A percentile compares a stretch with the other conserved stretches of the same genome.
Conservation (phyloP, 2,888 invertebrate species). For the Agonum fuliginosum region DNA sequence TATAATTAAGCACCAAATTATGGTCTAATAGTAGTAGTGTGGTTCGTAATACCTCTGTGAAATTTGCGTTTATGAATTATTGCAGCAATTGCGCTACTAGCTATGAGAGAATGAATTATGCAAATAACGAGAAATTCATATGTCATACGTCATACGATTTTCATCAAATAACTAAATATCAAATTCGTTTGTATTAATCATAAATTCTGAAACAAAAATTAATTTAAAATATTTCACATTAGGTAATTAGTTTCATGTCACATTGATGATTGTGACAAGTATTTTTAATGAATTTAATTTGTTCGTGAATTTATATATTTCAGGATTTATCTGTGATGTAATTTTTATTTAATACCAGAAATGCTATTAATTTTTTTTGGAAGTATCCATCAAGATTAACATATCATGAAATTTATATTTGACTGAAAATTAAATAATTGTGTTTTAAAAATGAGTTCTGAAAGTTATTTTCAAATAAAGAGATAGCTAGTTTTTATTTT, state of each 20-base stretch:
- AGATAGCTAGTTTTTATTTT: no score
- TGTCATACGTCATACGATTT: constrained; percentile 24
- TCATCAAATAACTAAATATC: constrained; percentile 12
- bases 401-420: background rate
- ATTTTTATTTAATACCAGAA: background rate
- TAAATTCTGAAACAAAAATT: constrained; percentile 13
- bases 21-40: constrained; percentile 1
- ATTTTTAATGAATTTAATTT: constrained; percentile 28
- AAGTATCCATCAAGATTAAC: constrained; percentile 6
- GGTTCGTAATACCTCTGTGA: constrained; percentile 24
- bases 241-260: constrained; percentile 8
- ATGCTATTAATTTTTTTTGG: constrained; percentile 15
- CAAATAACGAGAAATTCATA: constrained; percentile 26
- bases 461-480: no score
- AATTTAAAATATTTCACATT: constrained; percentile 4
- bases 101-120: constrained; percentile 14
- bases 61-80: constrained; percentile 29
- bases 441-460: no score
- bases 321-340: background rate
- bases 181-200: background rate
- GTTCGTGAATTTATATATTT: constrained; percentile 7
- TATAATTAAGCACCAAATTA: background rate
- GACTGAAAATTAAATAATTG: no score
- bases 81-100: constrained; percentile 18
- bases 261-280: constrained; percentile 13